phyloP scores from a whole-genome alignment of 35 echinoderm and acorn worm species.

The Lytechinus variegatus region DNA sequence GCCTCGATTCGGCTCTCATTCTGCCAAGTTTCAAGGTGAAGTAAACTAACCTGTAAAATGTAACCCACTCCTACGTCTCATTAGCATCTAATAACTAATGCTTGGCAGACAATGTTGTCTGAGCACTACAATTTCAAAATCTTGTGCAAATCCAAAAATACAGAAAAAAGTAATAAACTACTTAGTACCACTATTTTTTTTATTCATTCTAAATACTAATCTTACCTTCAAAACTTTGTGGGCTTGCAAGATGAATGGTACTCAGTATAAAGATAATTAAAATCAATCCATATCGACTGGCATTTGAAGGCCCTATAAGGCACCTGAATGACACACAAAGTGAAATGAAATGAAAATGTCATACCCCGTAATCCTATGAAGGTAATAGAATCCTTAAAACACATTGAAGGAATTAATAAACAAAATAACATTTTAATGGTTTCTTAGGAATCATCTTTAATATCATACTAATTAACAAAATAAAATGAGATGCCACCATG shows the following conservation, averaged over 20 bases:
- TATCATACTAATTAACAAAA: too few relatives aligned
- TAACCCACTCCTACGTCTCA: neutral
- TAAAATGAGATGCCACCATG: too few relatives aligned
- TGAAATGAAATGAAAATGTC: neutral
- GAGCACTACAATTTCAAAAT: neutral
- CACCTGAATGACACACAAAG: neutral
- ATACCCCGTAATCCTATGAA: too few relatives aligned
- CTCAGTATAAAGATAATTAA: neutral
- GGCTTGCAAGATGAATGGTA: neutral
- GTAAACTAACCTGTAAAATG: neutral
- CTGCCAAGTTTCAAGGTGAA: neutral
- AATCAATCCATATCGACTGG: neutral
- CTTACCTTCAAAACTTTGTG: constrained; percentile 36
- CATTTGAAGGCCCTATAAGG: neutral
- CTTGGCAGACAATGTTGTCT: neutral
- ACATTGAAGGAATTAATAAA: too few relatives aligned
- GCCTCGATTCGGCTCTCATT: neutral
- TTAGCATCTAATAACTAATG: neutral
- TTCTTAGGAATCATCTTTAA: too few relatives aligned
- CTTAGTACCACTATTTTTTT: too few relatives aligned
- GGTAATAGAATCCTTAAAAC: too few relatives aligned
- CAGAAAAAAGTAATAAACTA: too few relatives aligned
- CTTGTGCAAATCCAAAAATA: too few relatives aligned
- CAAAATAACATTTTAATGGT: too few relatives aligned
- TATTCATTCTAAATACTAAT: neutral